Percentiles rank a stretch among this genome's conserved stretches.
These are phyloP conservation scores for Ophthalmolycus amberensis DNA, from an alignment of 2,113 vertebrate genomes.

Conservation along the genomic window DNA sequence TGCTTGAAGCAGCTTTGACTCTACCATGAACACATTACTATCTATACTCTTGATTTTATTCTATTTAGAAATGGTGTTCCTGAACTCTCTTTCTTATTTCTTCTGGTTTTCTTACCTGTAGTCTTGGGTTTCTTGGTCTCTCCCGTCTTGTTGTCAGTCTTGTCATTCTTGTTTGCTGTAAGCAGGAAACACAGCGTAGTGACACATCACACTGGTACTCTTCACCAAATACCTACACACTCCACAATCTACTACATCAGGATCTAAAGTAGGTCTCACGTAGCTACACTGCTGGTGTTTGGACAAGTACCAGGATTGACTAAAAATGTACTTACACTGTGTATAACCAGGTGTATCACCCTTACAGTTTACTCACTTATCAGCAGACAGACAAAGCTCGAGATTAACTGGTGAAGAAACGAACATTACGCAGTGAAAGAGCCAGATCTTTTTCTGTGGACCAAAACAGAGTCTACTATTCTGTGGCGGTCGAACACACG, in stretches of 20 bases:
- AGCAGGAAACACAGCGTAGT: neutral
- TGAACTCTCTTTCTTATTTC: neutral
- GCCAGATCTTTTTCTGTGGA: no score
- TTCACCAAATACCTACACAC: neutral
- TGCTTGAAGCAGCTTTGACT: neutral
- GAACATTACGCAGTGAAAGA: no score
- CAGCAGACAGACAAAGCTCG: neutral
- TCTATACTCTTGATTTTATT: neutral
- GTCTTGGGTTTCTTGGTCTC: constrained; percentile 90
- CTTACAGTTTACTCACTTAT: neutral
- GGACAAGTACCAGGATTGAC: neutral
- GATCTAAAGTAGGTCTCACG: neutral
- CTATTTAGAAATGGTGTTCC: neutral
- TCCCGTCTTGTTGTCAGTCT: constrained; percentile 85
- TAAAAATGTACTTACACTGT: neutral
- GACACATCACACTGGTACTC: neutral
- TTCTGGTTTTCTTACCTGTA: constrained; percentile 78
- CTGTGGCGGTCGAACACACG: no score
- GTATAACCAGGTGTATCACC: neutral
- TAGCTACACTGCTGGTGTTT: neutral
- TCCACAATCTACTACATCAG: neutral
- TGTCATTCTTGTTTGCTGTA: constrained; percentile 87
- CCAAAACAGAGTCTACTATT: no score
- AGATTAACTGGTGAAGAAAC: neutral
- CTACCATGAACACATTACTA: neutral